Base-by-base conservation (phyloP, 92 coral and sea anemone genomes). In the Porites cylindrica region DNA sequence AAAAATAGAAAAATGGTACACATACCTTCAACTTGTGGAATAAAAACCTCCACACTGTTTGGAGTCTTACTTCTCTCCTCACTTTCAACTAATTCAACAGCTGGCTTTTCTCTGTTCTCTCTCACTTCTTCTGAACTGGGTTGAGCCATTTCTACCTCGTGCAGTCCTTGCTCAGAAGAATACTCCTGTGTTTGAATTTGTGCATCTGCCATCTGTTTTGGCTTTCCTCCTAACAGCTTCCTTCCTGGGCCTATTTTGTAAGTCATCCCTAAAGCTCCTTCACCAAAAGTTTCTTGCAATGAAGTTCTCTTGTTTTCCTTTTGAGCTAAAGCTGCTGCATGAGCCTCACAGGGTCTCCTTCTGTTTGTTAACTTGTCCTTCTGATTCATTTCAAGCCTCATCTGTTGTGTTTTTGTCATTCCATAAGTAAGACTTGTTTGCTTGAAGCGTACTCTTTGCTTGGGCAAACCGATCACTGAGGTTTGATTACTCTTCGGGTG, bases 331-430 rank as follows among this genome's bases (percentile, higher is more conserved):
- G 73, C 69, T 43, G 75, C 68, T 54, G 47, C 47, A 4, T 66
- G 86, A 18, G 77, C 74, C 52, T 78, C 90, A 87, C 82, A 77
- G 2, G 66, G 66, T 84, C 87, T 90, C 2, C 81, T 76, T 47
- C 72, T 78, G 62, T 74, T 76, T 8, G 72, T 70, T 67, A 51
- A 71, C 54, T 64, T 75, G 71, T 82, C 86, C 79, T 82, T 92
- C 76, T 86, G 94, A 62, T 92, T 95, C 88, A 93, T 65, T 75
- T 90, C 94, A 3, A 95, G 90, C 65, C 99, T 86, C 96, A 97
- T 88, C 11, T 84, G 89, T 62, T 97, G 98, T 53, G 99, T 97
- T 78, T 83, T 97, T 8, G 99, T 97, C 91, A 89, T 95, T 69
- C 95, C 95, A 50, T 89, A 93, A 17, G 95, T 88, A 71, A 95